These are phyloP conservation scores for Thryonomys swinderianus DNA, from an alignment of 2,113 vertebrate species.

Conservation along the genomic window DNA sequence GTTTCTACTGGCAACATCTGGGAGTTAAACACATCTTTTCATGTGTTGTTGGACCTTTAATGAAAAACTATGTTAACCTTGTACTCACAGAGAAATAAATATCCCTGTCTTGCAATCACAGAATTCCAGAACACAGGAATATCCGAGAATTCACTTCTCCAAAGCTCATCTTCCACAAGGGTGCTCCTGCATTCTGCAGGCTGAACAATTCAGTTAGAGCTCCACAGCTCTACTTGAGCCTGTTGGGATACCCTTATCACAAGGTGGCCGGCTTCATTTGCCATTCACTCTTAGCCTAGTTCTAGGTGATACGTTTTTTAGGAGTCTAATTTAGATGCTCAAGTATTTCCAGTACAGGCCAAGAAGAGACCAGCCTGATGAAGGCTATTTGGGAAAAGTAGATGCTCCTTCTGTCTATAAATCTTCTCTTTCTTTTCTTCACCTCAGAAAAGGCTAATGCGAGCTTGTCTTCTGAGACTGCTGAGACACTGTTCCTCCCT, in stretches of 20 bases:
- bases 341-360: constrained; percentile 5
- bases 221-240: neutral
- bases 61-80: constrained; percentile 1
- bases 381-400: neutral
- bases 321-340: neutral
- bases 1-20: neutral
- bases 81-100: neutral
- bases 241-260: neutral
- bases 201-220: neutral
- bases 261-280: neutral
- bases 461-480: neutral
- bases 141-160: constrained; percentile 8
- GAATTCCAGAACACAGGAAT: constrained; percentile 18
- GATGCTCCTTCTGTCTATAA: neutral
- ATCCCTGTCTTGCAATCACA: neutral
- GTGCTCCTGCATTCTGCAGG: neutral
- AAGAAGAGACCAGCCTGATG: neutral
- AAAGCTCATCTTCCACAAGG: neutral
- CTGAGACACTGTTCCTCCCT: neutral
- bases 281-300: neutral
- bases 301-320: neutral
- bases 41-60: neutral
- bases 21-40: neutral
- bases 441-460: neutral
- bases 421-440: neutral